A percentile compares a stretch with the other conserved stretches of the same genome.
Conservation (phyloP, 2,113 vertebrate genomes). For the Oenanthe melanoleuca region DNA sequence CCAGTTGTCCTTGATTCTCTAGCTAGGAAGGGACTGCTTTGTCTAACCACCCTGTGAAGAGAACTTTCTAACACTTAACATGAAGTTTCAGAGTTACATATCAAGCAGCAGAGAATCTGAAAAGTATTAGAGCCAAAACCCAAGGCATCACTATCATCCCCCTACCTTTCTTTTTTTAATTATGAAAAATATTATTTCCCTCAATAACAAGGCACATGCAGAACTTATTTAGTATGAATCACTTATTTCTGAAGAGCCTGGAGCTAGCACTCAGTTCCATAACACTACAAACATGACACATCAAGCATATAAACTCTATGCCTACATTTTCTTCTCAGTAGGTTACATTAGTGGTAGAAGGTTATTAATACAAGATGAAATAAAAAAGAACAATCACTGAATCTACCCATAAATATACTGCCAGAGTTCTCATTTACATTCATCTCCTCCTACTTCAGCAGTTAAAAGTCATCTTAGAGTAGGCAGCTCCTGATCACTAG, state of each 20-base stretch:
- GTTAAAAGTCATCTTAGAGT: neutral
- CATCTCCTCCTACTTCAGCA: neutral
- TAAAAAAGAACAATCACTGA: neutral
- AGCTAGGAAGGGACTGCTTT: no score
- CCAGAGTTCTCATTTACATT: neutral
- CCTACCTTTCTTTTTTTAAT: neutral
- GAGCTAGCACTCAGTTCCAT: neutral
- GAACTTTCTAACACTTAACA: no score
- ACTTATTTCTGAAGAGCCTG: neutral
- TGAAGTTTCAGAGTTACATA: no score
- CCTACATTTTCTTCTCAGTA: neutral
- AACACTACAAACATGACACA: neutral
- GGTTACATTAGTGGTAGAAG: neutral
- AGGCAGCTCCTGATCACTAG: neutral
- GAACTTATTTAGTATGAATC: neutral
- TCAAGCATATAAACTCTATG: neutral
- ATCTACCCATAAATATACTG: neutral
- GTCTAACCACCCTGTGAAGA: no score
- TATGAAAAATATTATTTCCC: neutral
- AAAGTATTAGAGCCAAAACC: no score
- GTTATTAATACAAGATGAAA: neutral
- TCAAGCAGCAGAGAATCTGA: no score
- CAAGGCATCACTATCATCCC: neutral
- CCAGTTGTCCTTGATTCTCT: no score
- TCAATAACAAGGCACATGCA: neutral